phyloP scores from a whole-genome alignment of 2,113 vertebrate genomes.

The Syngnathus floridae region DNA sequence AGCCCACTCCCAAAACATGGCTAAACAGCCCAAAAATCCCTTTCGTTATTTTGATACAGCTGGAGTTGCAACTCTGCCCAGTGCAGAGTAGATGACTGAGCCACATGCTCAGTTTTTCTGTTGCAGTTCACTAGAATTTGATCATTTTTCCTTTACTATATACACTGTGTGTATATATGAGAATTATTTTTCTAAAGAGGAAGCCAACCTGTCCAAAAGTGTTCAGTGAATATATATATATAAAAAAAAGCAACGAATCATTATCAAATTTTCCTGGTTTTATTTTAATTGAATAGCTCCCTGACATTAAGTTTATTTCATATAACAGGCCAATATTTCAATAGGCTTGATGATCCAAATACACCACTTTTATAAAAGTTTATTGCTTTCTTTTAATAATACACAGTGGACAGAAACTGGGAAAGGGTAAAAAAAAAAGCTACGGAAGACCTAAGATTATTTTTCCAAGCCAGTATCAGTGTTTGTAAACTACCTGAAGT shows the following conservation, averaged over 20 bases:
- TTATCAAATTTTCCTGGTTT: constrained; percentile 59
- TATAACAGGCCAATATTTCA: constrained; percentile 53
- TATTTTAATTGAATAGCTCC: constrained; percentile 58
- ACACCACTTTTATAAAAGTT: constrained; percentile 64
- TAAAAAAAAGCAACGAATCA: constrained; percentile 11
- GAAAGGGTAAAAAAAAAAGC: constrained; percentile 48
- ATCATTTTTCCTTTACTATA: constrained; percentile 6
- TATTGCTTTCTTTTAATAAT: constrained; percentile 71
- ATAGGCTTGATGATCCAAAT: constrained; percentile 56
- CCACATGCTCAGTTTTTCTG: constrained; percentile 28
- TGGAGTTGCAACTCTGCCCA: constrained; percentile 60
- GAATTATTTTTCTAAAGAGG: constrained; percentile 33
- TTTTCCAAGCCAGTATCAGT: constrained; percentile 70
- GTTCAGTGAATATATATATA: constrained; percentile 62
- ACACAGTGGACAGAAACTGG: constrained; percentile 73
- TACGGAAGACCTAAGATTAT: constrained; percentile 76
- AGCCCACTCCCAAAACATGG: constrained; percentile 50
- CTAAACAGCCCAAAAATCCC: constrained; percentile 61
- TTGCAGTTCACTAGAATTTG: constrained; percentile 46
- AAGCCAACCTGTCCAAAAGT: constrained; percentile 80
- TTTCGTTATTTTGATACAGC: constrained; percentile 63
- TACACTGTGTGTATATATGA: constrained; percentile 15
- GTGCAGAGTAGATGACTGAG: constrained; percentile 44
- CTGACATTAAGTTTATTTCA: constrained; percentile 65
- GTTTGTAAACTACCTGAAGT: constrained; percentile 81